Base-by-base conservation (phyloP, 1,140 invertebrate genomes). In the Papilio dardanus region DNA sequence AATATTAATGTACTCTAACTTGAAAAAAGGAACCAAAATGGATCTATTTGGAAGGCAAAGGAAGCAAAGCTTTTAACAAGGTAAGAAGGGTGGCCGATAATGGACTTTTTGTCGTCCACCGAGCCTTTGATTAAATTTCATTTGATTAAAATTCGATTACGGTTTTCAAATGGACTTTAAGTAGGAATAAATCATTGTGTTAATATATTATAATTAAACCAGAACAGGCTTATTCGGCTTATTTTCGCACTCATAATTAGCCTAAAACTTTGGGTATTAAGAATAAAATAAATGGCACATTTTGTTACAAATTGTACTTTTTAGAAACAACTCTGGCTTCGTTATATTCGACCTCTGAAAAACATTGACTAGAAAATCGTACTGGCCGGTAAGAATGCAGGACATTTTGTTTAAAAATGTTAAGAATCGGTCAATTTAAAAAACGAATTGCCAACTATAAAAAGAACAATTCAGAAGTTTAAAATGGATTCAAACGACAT, bases 41-140 rank as follows among this genome's bases (percentile, higher is more conserved):
- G 67, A 69, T 69, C 19, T 69, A 69, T 40, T 69, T 35, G 33
- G 19, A 69, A 40, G 67, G 31, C 35, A 69, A 40, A 69, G 67
- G 67, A 69, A 69, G 67, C 35, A 35, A 24, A 69, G 67, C 67
- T 69, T 69, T 69, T 69, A 69, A 69, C 67, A 69, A 69, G 67
- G 67, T 69, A 69, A 69, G 31, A 68, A 68, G 33, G 33, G 67
- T 69, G 31, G 67, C 67, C 67, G 67, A 69, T 69, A 69, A 69
- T 69, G 67, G 67, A 69, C 67, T 69, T 69, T 69, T 69, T 40
- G 31, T 69, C 33, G 33, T 35, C 66, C n/a, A 69, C 67, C 35
- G 4, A 35, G 19, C 3, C 35, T 69, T 42, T 69, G 67, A 69
- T 69, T 69, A 69, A 69, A 69, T 40, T 62, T 62, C 10, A 62